These are phyloP conservation scores for Caenorhabditis drosophilae DNA, from an alignment of 2,888 invertebrate species.

Conservation along the genomic window DNA sequence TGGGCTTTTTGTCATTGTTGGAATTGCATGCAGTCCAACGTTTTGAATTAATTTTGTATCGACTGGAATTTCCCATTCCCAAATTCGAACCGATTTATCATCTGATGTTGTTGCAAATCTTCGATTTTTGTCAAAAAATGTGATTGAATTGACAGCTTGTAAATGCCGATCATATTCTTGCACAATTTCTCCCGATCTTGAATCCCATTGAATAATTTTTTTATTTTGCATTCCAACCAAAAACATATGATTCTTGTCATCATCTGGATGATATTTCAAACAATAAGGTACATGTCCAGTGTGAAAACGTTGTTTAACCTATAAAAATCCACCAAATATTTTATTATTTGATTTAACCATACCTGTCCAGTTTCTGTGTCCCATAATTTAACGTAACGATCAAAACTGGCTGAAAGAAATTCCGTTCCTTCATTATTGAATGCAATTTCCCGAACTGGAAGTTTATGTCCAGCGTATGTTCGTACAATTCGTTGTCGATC, in stretches of 20 bases:
- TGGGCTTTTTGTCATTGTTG: constrained; percentile 89
- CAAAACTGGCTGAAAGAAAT: constrained; percentile 92
- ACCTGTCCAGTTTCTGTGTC: constrained; percentile 89
- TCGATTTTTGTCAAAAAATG: constrained; percentile 97
- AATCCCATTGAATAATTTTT: constrained; percentile 99
- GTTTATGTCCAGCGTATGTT: constrained; percentile 93
- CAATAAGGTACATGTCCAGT: constrained; percentile 97
- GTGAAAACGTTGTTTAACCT: constrained; percentile 79
- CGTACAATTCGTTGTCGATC: constrained; percentile 88
- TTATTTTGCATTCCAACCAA: constrained; percentile 95
- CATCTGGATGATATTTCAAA: constrained; percentile 95
- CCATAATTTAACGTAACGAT: constrained; percentile 96
- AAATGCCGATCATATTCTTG: constrained; percentile 96
- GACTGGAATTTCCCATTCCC: constrained; percentile 92
- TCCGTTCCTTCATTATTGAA: constrained; percentile 92
- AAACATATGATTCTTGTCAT: constrained; percentile 94
- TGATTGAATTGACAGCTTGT: constrained; percentile 97
- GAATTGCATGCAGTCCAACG: constrained; percentile 98
- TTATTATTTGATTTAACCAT: not conserved
- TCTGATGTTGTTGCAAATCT: constrained; percentile 98
- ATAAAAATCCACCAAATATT: constrained; percentile 51
- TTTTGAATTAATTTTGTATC: constrained; percentile 99
- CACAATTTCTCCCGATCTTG: constrained; percentile 86
- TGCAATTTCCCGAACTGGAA: constrained; percentile 86
- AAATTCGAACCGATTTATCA: constrained; percentile 95